Evolutionary conservation across 2,888 invertebrate genomes (phyloP), one percentile per base, ranked within the genome.

Genomic region (Tetragonula carbonaria): DNA sequence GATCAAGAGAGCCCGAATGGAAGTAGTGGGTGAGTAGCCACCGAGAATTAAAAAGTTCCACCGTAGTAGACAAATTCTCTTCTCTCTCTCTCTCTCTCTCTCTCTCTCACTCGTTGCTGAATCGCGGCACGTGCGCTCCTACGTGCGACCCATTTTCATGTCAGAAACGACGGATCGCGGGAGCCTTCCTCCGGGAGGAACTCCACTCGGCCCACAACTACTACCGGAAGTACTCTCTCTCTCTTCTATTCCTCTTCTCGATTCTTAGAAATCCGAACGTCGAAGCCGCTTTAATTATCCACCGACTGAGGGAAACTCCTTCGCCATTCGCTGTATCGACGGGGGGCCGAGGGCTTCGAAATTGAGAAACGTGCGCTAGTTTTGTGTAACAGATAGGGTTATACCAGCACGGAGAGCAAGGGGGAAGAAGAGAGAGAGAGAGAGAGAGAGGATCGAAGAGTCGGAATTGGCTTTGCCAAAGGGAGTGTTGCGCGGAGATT

Each of bases 11-110:
- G 96, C 96, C 6, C 95, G 95, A 14, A 96, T 97, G 93, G 96
- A 96, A 87, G 96, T 97, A 71, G 96, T 96, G 86, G 97, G 97
- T 97, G 93, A 95, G 90, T 88, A 65, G 23, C 3, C 16, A 51
- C 11, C 38, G 16, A 70, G 73, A 71, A 80, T 87, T 78, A 88
- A 88, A 88, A 88, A 59, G 70, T 80, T 85, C 75, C 75, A 72
- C 45, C 50, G 38, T 33, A 74, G 65, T 66, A 88, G 73, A 85
- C 75, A 85, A 87, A 87, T 88, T 72, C 77, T 53, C 38, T 16
- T 38, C 38, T 38, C 38, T 38, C 38, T 38, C 38, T 38, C 6
- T 8, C 38, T 38, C 38, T 6, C 38, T 45, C 45, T 74, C 53
- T 18, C 1, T 8, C 21, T 21, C 53, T 8, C 45, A 8, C 51